These are phyloP conservation scores for Otis tarda DNA, from an alignment of 2,113 vertebrate species.

Conservation along the genomic window DNA sequence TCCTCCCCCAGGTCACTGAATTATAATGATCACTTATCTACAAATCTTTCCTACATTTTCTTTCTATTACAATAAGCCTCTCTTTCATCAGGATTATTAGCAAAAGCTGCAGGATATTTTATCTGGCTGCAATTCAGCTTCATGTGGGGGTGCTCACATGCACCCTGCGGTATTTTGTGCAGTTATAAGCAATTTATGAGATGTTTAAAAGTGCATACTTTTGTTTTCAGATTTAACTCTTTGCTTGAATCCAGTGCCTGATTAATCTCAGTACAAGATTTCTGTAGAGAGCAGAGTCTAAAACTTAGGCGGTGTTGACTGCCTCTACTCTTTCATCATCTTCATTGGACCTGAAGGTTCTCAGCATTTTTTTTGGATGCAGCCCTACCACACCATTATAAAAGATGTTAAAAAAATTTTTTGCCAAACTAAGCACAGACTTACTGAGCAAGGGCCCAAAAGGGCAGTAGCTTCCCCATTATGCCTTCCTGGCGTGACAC, in stretches of 20 bases:
- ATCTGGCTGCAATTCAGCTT: slow-evolving; percentile 46
- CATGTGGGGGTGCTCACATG: slow-evolving; percentile 26
- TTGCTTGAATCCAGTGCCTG: not conserved
- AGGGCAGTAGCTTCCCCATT: not conserved
- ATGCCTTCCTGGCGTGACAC: not conserved
- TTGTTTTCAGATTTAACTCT: slow-evolving; percentile 40
- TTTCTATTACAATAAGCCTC: slow-evolving; percentile 13
- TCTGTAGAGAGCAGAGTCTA: not conserved
- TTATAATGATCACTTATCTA: slow-evolving; percentile 17
- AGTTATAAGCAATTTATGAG: slow-evolving; percentile 43
- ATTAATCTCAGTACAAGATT: not conserved
- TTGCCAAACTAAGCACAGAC: not conserved
- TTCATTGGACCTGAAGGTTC: not conserved
- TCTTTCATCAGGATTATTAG: slow-evolving; percentile 54
- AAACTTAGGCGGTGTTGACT: not conserved
- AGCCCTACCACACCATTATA: not conserved
- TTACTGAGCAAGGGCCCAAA: not conserved
- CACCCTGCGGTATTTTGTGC: slow-evolving; percentile 35
- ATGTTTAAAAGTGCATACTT: slow-evolving; percentile 1
- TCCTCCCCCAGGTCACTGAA: not conserved
- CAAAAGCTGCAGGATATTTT: slow-evolving; percentile 53
- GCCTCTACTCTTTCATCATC: not conserved
- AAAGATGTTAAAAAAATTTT: not conserved
- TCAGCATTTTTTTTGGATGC: not conserved
- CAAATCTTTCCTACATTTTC: slow-evolving; percentile 42